Evolutionary conservation across 2,113 vertebrate genomes (phyloP).

Genomic region (Hydrolagus affinis): DNA sequence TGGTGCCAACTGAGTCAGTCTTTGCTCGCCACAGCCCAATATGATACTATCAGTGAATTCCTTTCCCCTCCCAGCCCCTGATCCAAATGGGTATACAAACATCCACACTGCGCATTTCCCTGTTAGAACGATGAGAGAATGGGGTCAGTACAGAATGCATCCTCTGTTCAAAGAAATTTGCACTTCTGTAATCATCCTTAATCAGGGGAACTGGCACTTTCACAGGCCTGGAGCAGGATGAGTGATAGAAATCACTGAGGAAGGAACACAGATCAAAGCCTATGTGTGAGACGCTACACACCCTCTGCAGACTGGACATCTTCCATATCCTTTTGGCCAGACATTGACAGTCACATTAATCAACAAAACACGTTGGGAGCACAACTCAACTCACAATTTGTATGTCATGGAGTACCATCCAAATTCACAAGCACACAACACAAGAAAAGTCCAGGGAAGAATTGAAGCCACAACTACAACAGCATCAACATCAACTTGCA

Average conservation of each 20-base stretch:
- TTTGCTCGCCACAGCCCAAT: no score
- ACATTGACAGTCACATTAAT: constrained; percentile 17
- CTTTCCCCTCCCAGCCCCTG: no score
- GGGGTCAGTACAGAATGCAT: background rate
- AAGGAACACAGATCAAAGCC: constrained; percentile 16
- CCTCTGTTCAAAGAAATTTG: constrained; percentile 21
- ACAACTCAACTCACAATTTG: background rate
- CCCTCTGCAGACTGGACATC: background rate
- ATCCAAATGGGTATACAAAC: no score
- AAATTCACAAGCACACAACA: no score
- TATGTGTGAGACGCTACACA: background rate
- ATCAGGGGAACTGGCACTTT: background rate
- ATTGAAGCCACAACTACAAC: no score
- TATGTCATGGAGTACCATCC: background rate
- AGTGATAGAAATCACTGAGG: background rate
- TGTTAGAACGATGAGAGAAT: background rate
- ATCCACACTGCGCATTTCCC: background rate
- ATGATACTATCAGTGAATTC: no score
- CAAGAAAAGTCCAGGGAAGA: no score
- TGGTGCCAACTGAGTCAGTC: no score
- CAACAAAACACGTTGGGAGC: background rate
- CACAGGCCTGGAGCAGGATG: background rate
- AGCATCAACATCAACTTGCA: no score
- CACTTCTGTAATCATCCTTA: background rate
- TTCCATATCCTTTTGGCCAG: constrained; percentile 14